Evolutionary conservation across 2,113 vertebrate genomes (phyloP).

Genomic region (Sinocyclocheilus rhinocerous): DNA sequence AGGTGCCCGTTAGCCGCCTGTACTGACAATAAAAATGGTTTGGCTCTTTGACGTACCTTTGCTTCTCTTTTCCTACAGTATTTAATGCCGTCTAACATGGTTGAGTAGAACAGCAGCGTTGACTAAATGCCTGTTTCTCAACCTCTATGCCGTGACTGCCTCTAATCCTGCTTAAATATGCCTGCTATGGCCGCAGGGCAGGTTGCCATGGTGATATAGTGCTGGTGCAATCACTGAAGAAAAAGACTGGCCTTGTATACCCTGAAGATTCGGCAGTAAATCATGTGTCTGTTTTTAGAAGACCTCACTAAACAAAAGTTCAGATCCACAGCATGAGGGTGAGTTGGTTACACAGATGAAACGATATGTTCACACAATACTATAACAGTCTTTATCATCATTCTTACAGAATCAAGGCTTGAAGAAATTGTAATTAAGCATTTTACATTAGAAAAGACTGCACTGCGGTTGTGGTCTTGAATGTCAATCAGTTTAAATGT

Average conservation of each 20-base stretch:
- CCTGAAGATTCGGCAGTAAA: constrained; percentile 31
- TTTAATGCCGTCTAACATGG: not conserved
- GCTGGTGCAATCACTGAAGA: constrained; percentile 36
- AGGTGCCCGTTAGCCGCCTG: constrained; percentile 37
- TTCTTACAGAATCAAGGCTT: not conserved
- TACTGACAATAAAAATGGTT: constrained; percentile 70
- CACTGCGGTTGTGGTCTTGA: not conserved
- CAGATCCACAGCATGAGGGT: not conserved
- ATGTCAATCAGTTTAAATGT: not conserved
- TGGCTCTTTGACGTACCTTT: constrained; percentile 62
- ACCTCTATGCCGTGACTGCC: not conserved
- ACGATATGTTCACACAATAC: not conserved
- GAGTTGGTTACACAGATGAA: not conserved
- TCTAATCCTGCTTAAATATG: not conserved
- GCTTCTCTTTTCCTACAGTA: not conserved
- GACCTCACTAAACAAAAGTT: constrained; percentile 25
- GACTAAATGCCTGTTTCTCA: not conserved
- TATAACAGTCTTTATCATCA: not conserved
- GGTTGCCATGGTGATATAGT: constrained; percentile 20
- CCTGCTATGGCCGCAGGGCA: not conserved
- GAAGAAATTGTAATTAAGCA: not conserved
- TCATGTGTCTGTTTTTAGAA: constrained; percentile 49
- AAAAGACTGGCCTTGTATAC: constrained; percentile 22
- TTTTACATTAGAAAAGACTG: not conserved
- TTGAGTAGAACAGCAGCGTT: not conserved